phyloP scores from a whole-genome alignment of 1,140 invertebrate genomes.

The Pogonognathellus flavescens region DNA sequence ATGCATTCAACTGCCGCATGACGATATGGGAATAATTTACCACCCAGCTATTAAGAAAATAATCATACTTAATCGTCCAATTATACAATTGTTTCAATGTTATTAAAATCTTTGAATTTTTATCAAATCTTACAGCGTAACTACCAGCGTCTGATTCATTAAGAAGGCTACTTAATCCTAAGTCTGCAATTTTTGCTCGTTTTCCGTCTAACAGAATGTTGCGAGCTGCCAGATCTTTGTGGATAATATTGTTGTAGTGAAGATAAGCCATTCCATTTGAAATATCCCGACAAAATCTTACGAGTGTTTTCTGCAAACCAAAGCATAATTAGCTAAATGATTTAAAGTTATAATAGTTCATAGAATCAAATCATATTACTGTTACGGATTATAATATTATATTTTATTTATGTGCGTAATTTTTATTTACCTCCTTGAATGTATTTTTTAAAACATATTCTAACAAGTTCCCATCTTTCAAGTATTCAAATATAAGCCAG shows the following conservation, averaged over 20 bases:
- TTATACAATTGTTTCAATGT: neutral
- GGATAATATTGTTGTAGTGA: conserved; percentile 50
- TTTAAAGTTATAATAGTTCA: too few relatives aligned
- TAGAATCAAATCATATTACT: too few relatives aligned
- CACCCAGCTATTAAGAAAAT: conserved; percentile 48
- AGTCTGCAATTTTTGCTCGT: conserved; percentile 60
- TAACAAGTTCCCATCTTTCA: conserved; percentile 60
- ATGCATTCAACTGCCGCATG: conserved; percentile 59
- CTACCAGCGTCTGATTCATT: conserved; percentile 35
- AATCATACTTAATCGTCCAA: neutral
- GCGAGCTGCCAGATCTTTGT: conserved; percentile 61
- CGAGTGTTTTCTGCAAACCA: conserved; percentile 31
- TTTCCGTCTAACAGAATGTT: conserved; percentile 58
- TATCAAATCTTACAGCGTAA: conserved; percentile 51
- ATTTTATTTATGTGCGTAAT: too few relatives aligned
- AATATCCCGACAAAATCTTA: conserved; percentile 53
- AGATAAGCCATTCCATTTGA: conserved; percentile 58
- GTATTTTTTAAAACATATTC: conserved; percentile 40
- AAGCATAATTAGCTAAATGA: too few relatives aligned
- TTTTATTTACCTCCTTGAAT: conserved; percentile 56
- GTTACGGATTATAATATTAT: too few relatives aligned
- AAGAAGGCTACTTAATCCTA: conserved; percentile 58
- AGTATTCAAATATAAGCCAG: conserved; percentile 61
- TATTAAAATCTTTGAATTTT: neutral
- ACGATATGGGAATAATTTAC: conserved; percentile 61